phyloP scores from a whole-genome alignment of 2,113 vertebrate genomes.

The Amia ocellicauda region DNA sequence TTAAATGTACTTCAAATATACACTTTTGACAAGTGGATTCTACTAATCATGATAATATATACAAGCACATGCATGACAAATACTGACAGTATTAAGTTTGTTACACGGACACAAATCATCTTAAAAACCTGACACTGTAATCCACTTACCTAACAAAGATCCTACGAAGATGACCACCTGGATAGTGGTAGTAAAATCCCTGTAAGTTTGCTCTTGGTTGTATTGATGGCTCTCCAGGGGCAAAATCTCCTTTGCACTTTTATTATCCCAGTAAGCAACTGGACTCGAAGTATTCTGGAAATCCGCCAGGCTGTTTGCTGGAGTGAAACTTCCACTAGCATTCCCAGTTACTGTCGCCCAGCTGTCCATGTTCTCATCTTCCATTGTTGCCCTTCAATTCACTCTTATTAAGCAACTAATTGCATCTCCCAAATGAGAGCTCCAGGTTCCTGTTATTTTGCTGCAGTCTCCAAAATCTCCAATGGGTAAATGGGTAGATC shows the following conservation, averaged over 20 bases:
- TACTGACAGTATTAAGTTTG: too few relatives aligned
- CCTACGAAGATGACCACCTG: slow-evolving; percentile 87
- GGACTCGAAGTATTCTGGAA: slow-evolving; percentile 59
- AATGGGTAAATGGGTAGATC: not conserved
- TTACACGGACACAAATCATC: not conserved
- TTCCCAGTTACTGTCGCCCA: slow-evolving; percentile 62
- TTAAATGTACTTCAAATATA: too few relatives aligned
- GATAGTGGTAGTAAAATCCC: slow-evolving; percentile 79
- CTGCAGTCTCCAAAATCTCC: slow-evolving; percentile 2
- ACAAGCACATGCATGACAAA: too few relatives aligned
- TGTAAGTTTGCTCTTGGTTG: slow-evolving; percentile 72
- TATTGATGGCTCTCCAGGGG: slow-evolving; percentile 35
- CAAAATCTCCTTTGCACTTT: slow-evolving; percentile 44
- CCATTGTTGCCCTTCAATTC: slow-evolving; percentile 36
- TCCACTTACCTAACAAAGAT: slow-evolving; percentile 81
- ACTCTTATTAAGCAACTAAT: slow-evolving; percentile 1
- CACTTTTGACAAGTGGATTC: too few relatives aligned
- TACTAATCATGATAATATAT: too few relatives aligned
- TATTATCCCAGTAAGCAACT: slow-evolving; percentile 51
- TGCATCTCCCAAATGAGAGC: not conserved
- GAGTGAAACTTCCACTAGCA: slow-evolving; percentile 46
- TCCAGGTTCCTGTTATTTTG: not conserved
- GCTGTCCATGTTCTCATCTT: slow-evolving; percentile 45
- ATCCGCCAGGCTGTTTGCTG: slow-evolving; percentile 49
- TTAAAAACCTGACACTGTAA: not conserved